These are phyloP conservation scores for Petromus typicus DNA, from an alignment of 2,113 vertebrate species.

Conservation along the genomic window DNA sequence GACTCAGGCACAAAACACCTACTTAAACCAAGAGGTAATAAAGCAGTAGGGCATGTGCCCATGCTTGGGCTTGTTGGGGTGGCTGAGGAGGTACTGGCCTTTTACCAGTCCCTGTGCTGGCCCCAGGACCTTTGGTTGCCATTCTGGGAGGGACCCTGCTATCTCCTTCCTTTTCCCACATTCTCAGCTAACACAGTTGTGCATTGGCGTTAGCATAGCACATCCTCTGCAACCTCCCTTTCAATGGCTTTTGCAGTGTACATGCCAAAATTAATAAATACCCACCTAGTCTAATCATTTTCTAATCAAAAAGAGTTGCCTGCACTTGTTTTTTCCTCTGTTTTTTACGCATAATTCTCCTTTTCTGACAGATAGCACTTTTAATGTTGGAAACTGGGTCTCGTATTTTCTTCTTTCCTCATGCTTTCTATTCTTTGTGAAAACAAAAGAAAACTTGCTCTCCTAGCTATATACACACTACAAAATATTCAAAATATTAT, in stretches of 20 bases:
- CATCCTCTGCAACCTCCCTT: not conserved
- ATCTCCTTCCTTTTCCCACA: not conserved
- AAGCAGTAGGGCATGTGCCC: not conserved
- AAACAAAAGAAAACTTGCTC: not conserved
- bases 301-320: not conserved
- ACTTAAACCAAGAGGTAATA: not conserved
- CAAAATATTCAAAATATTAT: not conserved
- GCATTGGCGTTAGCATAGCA: too few relatives aligned
- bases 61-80: not conserved
- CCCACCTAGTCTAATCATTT: not conserved
- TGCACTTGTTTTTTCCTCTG: not conserved
- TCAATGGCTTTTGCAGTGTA: not conserved
- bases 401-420: not conserved
- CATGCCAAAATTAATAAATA: not conserved
- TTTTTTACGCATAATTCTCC: not conserved
- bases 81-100: not conserved
- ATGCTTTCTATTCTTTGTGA: not conserved
- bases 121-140: not conserved
- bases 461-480: not conserved
- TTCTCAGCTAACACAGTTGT: not conserved
- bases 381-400: not conserved
- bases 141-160: not conserved
- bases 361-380: not conserved
- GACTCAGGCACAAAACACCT: not conserved
- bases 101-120: fast-evolving